These are phyloP conservation scores for Aethina tumida DNA, from an alignment of 1,140 invertebrate species.

Conservation along the genomic window DNA sequence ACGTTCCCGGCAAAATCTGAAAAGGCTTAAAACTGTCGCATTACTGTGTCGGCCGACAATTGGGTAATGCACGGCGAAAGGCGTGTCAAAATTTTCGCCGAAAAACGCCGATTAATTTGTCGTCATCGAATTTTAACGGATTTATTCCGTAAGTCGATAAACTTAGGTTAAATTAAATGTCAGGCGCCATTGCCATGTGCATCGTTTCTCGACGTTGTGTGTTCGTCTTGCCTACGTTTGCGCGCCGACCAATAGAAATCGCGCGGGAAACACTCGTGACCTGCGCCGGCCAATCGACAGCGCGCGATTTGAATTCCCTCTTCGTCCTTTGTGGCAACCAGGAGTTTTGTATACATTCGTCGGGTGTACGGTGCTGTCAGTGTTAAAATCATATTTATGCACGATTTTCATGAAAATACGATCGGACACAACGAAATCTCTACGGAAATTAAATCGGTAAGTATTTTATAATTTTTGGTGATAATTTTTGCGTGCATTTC, in stretches of 20 bases:
- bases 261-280: slow-evolving; percentile 32
- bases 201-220: slow-evolving; percentile 18
- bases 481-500: slow-evolving; percentile 22
- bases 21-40: slow-evolving; percentile 6
- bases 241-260: slow-evolving; percentile 23
- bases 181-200: slow-evolving; percentile 24
- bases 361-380: slow-evolving; percentile 34
- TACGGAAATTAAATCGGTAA: slow-evolving; percentile 26
- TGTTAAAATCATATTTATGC: slow-evolving; percentile 28
- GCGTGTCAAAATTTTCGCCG: slow-evolving; percentile 13
- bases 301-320: slow-evolving; percentile 35
- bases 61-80: slow-evolving; percentile 3
- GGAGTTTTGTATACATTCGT: slow-evolving; percentile 36
- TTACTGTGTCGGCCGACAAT: background rate
- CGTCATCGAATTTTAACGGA: background rate
- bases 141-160: slow-evolving; percentile 4
- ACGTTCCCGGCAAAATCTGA: slow-evolving; percentile 21
- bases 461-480: slow-evolving; percentile 21
- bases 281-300: slow-evolving; percentile 23
- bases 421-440: slow-evolving; percentile 25
- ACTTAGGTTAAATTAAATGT: slow-evolving; percentile 26
- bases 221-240: slow-evolving; percentile 12
- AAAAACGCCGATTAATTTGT: slow-evolving; percentile 16
- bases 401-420: slow-evolving; percentile 30
- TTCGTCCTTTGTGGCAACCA: slow-evolving; percentile 29